Evolutionary conservation across 2,888 invertebrate genomes (phyloP).

Genomic region (Caenorhabditis sp.): DNA sequence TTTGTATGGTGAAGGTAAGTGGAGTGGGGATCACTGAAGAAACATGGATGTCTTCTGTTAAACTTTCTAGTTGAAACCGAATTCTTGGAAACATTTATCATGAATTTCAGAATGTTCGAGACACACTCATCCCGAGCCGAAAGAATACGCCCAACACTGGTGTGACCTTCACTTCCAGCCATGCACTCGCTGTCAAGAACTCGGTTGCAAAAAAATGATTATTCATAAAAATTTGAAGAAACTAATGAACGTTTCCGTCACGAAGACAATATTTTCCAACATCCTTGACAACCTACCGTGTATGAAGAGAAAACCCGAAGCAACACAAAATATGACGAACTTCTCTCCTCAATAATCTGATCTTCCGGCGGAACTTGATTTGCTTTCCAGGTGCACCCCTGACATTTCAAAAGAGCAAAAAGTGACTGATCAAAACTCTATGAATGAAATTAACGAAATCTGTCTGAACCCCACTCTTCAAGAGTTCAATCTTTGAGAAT

Average conservation of each 20-base stretch:
- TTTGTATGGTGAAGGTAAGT: conserved; percentile 58
- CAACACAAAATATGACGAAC: too few relatives aligned
- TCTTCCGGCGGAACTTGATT: too few relatives aligned
- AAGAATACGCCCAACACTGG: conserved; percentile 35
- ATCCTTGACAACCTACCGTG: too few relatives aligned
- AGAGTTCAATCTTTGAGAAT: not conserved
- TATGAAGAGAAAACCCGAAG: too few relatives aligned
- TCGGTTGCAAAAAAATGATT: not conserved
- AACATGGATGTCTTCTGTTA: not conserved
- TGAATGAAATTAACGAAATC: not conserved
- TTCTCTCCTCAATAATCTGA: too few relatives aligned
- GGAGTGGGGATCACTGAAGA: too few relatives aligned
- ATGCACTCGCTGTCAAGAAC: conserved; percentile 21
- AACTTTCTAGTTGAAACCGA: not conserved
- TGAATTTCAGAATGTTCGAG: conserved; percentile 54
- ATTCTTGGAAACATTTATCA: not conserved
- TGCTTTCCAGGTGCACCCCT: not conserved
- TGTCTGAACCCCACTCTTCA: not conserved
- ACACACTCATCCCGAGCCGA: conserved; percentile 29
- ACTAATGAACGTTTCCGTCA: too few relatives aligned
- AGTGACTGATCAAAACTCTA: not conserved
- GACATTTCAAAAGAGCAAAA: not conserved
- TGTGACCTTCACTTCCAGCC: conserved; percentile 46
- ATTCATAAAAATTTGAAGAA: too few relatives aligned
- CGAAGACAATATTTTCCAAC: too few relatives aligned